Evolutionary conservation across 1,140 invertebrate species (phyloP).

Genomic region (Diprion similis): DNA sequence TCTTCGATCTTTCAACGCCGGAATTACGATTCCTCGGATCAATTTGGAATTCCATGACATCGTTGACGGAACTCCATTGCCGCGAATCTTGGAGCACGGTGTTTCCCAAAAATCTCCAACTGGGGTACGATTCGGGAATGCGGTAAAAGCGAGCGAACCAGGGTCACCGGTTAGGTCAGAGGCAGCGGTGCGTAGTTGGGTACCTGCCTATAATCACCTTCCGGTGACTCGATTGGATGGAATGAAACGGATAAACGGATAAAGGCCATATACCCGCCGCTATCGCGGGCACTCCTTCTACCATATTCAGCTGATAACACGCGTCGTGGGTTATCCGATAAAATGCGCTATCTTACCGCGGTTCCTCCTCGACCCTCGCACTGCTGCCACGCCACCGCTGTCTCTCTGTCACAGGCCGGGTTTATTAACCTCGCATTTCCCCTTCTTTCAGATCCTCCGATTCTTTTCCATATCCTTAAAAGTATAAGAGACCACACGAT

Average conservation of each 20-base stretch:
- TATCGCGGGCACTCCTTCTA: not conserved
- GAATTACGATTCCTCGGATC: too few relatives aligned
- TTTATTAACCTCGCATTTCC: not conserved
- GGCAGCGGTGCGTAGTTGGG: not conserved
- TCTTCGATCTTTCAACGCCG: too few relatives aligned
- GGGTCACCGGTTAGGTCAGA: not conserved
- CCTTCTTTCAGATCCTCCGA: too few relatives aligned
- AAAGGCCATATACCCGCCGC: not conserved
- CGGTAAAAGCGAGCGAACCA: not conserved
- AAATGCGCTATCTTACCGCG: not conserved
- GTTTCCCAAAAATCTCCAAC: too few relatives aligned
- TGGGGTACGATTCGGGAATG: not conserved
- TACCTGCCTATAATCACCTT: constrained; percentile 1
- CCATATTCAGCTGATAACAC: constrained; percentile 2
- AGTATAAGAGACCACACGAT: too few relatives aligned
- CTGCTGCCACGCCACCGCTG: not conserved
- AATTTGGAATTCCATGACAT: too few relatives aligned
- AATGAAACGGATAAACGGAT: constrained; percentile 7
- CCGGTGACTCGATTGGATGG: constrained; percentile 6
- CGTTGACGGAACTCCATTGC: too few relatives aligned
- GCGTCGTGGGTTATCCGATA: not conserved
- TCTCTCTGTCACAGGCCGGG: not conserved
- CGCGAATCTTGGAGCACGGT: too few relatives aligned
- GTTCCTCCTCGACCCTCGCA: not conserved
- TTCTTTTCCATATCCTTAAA: too few relatives aligned